Evolutionary conservation across 2,113 vertebrate genomes (phyloP).

Genomic region (Microcebus tavaratra): DNA sequence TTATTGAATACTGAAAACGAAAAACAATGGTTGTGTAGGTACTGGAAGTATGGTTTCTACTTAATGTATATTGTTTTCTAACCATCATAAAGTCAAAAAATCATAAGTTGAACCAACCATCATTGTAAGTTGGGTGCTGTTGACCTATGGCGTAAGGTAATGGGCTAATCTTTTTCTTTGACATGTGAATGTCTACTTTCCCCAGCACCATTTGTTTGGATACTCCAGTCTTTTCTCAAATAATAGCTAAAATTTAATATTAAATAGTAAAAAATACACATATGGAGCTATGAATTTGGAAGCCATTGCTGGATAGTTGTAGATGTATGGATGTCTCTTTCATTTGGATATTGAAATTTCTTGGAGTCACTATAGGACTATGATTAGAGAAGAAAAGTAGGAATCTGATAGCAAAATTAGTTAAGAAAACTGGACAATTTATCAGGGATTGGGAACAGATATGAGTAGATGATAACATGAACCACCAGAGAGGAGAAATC

Average conservation of each 20-base stretch:
- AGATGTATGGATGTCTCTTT: background rate
- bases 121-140: background rate
- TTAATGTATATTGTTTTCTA: background rate
- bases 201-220: background rate
- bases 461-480: background rate
- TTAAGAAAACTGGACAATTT: background rate
- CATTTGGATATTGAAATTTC: background rate
- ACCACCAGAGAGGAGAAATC: background rate
- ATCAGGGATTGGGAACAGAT: background rate
- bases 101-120: background rate
- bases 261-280: background rate
- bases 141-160: background rate
- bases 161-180: background rate
- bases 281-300: background rate
- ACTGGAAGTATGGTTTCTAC: background rate
- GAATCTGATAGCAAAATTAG: background rate
- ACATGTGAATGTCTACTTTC: background rate
- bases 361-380: background rate
- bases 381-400: background rate
- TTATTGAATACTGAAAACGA: background rate
- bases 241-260: background rate
- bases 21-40: background rate
- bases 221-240: background rate
- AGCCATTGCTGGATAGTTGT: background rate
- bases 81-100: background rate